Evolutionary conservation across 2,797 vertebrate species (phyloP).

Genomic region (Sebastes oblongus): DNA sequence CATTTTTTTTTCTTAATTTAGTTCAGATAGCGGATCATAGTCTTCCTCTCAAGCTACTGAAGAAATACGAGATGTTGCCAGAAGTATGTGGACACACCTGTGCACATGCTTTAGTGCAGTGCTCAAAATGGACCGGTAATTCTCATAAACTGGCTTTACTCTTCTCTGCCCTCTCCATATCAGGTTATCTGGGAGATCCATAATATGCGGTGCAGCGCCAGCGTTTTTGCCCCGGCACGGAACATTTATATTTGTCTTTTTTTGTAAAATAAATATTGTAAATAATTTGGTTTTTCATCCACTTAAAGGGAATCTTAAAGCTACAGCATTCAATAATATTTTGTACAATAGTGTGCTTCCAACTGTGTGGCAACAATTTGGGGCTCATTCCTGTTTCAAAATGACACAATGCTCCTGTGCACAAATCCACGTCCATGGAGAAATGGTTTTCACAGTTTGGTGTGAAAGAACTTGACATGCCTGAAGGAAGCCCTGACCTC

Average conservation of each 20-base stretch:
- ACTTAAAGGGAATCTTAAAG: neutral
- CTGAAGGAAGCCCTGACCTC: neutral
- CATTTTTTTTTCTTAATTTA: neutral
- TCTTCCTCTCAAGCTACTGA: neutral
- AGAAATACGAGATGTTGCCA: neutral
- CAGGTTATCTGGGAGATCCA: no score
- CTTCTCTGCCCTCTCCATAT: no score
- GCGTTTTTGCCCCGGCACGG: no score
- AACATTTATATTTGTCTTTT: no score
- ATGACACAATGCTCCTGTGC: neutral
- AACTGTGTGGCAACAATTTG: neutral
- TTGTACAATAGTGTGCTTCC: no score
- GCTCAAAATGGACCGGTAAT: fast-evolving
- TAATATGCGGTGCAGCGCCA: no score
- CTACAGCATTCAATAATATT: neutral
- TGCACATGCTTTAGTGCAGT: neutral
- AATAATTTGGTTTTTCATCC: no score
- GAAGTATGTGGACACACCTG: no score
- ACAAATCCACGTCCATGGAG: neutral
- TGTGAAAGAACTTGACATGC: neutral
- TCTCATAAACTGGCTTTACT: no score
- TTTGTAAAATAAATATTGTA: no score
- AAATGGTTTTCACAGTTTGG: neutral
- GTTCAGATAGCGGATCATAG: neutral
- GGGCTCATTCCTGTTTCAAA: no score